These are phyloP conservation scores for Anabacerthia variegaticeps DNA, from an alignment of 2,797 vertebrate species.

Conservation along the genomic window DNA sequence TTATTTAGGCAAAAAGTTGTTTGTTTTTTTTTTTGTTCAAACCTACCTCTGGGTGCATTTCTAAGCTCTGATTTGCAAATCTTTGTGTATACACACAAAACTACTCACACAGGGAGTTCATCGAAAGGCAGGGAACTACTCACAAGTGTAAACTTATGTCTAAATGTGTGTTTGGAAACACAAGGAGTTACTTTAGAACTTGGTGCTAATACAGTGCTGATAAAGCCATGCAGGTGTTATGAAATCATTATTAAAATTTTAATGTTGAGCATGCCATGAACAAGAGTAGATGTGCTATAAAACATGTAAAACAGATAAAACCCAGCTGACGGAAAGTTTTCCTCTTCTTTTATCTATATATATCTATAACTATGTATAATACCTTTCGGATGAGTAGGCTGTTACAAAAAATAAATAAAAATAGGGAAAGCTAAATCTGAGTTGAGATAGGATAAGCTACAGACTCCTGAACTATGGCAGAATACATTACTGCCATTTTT, in stretches of 20 bases:
- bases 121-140: not conserved
- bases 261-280: not conserved
- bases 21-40: not conserved
- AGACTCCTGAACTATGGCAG: not conserved
- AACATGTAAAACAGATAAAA: not conserved
- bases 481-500: not conserved
- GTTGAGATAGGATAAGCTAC: not conserved
- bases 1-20: not conserved
- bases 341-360: not conserved
- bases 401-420: not conserved
- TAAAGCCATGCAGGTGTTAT: not conserved
- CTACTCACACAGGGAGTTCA: not conserved
- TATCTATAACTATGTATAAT: not conserved
- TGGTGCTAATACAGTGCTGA: not conserved
- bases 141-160: not conserved
- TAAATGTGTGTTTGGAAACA: not conserved
- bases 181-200: not conserved
- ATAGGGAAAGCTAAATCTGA: not conserved
- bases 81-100: not conserved
- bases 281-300: not conserved
- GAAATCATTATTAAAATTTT: not conserved
- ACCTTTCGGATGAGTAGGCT: not conserved
- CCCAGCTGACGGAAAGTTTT: not conserved
- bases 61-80: not conserved
- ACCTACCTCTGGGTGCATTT: not conserved